Percentiles rank a stretch among this genome's conserved stretches.
Evolutionary conservation across 2,797 vertebrate genomes (phyloP).

Genomic region (Orientallactaga sibirica): DNA sequence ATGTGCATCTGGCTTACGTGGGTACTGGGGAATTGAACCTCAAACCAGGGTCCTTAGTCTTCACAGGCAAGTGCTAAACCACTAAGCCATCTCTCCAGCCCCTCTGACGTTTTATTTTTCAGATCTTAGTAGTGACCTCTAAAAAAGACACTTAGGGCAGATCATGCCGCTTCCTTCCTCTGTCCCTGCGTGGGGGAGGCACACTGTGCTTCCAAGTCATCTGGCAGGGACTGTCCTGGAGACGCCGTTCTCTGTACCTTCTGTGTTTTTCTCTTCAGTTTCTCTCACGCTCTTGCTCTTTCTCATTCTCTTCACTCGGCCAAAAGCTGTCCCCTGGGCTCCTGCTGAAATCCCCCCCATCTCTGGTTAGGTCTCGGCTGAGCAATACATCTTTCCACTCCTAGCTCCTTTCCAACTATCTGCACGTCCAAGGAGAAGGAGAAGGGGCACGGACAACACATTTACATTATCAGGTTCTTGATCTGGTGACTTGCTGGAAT

Average conservation of each 20-base stretch:
- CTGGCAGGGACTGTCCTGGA: neutral
- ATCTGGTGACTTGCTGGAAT: conserved; percentile 72
- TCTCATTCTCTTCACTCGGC: neutral
- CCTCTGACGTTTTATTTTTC: neutral
- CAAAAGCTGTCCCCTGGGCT: neutral
- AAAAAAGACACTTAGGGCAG: too few species aligned
- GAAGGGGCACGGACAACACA: too few species aligned
- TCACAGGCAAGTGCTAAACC: neutral
- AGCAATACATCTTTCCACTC: neutral
- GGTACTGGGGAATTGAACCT: neutral
- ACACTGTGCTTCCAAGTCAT: too few species aligned
- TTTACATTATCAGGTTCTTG: conserved; percentile 55
- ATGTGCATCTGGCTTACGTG: too few species aligned
- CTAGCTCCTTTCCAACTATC: conserved; percentile 45
- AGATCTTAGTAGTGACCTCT: neutral
- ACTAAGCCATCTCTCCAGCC: neutral
- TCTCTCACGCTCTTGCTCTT: too few species aligned
- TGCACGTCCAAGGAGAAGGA: neutral
- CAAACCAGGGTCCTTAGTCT: neutral
- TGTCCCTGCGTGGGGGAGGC: neutral
- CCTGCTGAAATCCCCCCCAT: neutral
- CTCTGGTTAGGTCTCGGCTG: neutral
- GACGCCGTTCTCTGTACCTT: neutral
- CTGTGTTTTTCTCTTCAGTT: neutral
- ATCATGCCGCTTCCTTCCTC: neutral